Evolutionary conservation across 2,888 invertebrate species (phyloP), one percentile per base, ranked within the genome.

Genomic region (Pheosia gnoma): DNA sequence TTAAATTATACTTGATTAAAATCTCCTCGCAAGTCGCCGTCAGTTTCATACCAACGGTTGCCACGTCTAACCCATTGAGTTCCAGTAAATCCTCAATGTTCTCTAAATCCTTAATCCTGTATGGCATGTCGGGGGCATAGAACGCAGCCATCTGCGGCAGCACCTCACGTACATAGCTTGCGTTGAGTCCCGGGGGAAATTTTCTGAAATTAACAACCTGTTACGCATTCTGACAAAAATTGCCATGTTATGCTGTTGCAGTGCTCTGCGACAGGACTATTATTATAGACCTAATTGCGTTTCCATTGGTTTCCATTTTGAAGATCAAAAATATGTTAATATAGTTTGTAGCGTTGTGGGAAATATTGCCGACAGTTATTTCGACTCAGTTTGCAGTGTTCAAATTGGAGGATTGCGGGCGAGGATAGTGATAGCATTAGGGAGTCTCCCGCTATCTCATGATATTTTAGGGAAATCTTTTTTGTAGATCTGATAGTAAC

Each of bases 141-240:
- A 84, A 89, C 0, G 89, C 86, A 0, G 81, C 80, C 0, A 91
- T 60, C 63, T 89, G 88, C 5, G 68, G 64, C 0, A 90, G 65
- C 0, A 78, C 71, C 0, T 54, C 38, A 41, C 67, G 71, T 0
- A 85, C 58, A 39, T 80, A 79, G 0, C 71, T 78, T 5, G 58
- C 60, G 59, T 85, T 87, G 7, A 83, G 57, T 3, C 66, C 60
- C 3, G 69, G 9, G 0, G 89, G 90, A 3, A 80, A 81, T n/a
- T 74, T 65, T 3, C 90, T 90, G 69, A 13, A 80, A 80, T 52
- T 58, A 56, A 60, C n/a, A 41, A 56, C 43, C 8, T 55, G n/a
- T 39, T 53, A 9, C 5, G 38, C 7, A 11, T 11, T 38, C 11
- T 11, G 7, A 54, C 38, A 5, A 38, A 37, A 54, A 37, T 38